Evolutionary conservation across 1,140 invertebrate species (phyloP), one percentile per base, ranked within the genome.

Genomic region (Grapholita molesta): DNA sequence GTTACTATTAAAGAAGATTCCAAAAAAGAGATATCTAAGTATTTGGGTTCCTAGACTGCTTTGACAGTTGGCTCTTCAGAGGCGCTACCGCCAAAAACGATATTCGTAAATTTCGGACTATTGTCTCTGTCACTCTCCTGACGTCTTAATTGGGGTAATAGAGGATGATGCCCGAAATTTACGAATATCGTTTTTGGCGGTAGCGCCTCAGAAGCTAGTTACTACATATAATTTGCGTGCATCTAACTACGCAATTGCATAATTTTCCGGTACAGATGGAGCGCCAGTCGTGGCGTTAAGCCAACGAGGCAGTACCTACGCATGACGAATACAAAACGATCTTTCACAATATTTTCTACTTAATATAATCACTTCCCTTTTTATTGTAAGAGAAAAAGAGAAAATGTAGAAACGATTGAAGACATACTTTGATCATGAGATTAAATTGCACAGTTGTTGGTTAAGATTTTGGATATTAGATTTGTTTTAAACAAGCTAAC

Each of bases 261-360:
- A 4, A 15, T 48, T 48, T 48, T 48, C 3, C n/a, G 2, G 3
- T 15, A n/a, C 42, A 48, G 42, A 48, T 48, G 21, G 42, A 3
- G 8, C 15, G 6, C 42, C 42, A 2, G 0, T 15, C 15, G 18
- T 21, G 42, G 42, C 42, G 18, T 48, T 9, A 48, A 48, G 8
- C 18, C 42, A n/a, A 21, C 42, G 18, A 48, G 18, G 21, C 24
- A 55, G 9, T 7, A 15, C n/a, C n/a, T n/a, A 61, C 55, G 55
- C 55, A 28, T 48, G 42, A 30, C 7, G 55, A 61, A 61, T 61
- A 30, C 25, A 8, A 18, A 30, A 12, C 8, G 24, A 52, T 61
- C 55, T 61, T 61, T 61, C 55, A 61, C 55, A 61, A 61, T 57
- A 57, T 61, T 61, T 61, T 61, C 55, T 52, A 52, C 15, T 30